Base-by-base conservation (phyloP, 1,140 invertebrate species). In the Neodiprion pinetum region DNA sequence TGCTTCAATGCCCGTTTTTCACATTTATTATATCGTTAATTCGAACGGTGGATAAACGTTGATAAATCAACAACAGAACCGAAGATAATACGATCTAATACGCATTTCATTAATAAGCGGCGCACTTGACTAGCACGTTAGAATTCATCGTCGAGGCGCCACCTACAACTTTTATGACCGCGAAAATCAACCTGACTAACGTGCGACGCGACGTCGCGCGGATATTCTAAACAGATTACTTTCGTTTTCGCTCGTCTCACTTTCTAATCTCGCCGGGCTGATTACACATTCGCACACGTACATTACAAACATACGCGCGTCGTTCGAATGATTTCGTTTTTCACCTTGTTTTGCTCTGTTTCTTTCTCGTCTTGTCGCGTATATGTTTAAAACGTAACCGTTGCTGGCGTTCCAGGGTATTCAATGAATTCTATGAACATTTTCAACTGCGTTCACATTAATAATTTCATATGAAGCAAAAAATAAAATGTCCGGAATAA, bases 121-220 rank as follows among this genome's bases (percentile, higher is more conserved):
- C 80, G 74, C 77, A 80, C 80, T 85, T 84, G 81, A 83, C 83
- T 85, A 84, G 80, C 82, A 80, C 74, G 76, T 75, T 82, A 76
- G 73, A 72, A 23, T 48, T 47, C 65, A 0, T 65, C 72, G 49
- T 76, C 47, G 74, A 48, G 69, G 75, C 79, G 81, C 79, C 71
- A 73, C 67, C 72, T 73, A 61, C 28, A 12, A 66, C 10, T 49
- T 23, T 2, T 9, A 14, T 70, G 11, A 40, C 49, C 71, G 75
- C 81, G 23, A n/a, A 71, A 71, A 71, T 71, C 70, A 50, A 40
- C 70, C 1, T 14, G 21, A n/a, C 48, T 72, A 23, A 53, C 70
- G 28, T 4, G 47, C 53, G n/a, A 23, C 72, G 53, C 7, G 10
- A 7, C 12, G 11, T 69, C 67, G 12, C n/a, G 17, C 3, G 8